phyloP scores from a whole-genome alignment of 1,140 invertebrate genomes.

The Aradophagus sp. region DNA sequence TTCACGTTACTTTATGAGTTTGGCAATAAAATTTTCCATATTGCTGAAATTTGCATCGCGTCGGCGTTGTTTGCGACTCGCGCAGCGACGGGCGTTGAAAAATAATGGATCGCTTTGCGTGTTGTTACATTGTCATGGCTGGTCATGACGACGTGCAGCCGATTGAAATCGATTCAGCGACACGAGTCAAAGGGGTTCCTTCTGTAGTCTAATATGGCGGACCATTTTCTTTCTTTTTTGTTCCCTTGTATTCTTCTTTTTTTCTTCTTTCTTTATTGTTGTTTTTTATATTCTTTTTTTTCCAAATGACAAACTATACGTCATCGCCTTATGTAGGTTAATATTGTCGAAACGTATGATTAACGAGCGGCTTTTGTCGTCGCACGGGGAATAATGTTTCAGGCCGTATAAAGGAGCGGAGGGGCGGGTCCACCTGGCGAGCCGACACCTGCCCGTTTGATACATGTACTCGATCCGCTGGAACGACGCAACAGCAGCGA shows the following conservation, averaged over 20 bases:
- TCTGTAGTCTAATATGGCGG: conserved; percentile 1
- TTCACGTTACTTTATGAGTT: conserved; percentile 37
- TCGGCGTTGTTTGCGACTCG: conserved; percentile 17
- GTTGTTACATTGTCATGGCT: too few species aligned
- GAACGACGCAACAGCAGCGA: conserved; percentile 22
- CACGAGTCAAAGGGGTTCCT: conserved; percentile 22
- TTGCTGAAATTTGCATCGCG: conserved; percentile 31
- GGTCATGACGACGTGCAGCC: background rate
- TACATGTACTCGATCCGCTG: conserved; percentile 31
- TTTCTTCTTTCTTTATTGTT: too few species aligned
- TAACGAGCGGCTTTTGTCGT: conserved; percentile 49
- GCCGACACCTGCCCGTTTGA: conserved; percentile 48
- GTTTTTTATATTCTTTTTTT: too few species aligned
- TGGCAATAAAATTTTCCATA: conserved; percentile 40
- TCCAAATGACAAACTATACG: conserved; percentile 15
- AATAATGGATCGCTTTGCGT: too few species aligned
- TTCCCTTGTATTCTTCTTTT: too few species aligned
- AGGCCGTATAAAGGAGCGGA: conserved; percentile 28
- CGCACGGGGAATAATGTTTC: conserved; percentile 14
- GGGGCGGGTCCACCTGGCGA: conserved; percentile 45
- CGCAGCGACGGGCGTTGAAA: conserved; percentile 8
- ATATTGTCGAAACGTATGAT: conserved; percentile 56
- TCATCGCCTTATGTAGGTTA: conserved; percentile 46
- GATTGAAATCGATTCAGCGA: conserved; percentile 10
- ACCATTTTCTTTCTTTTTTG: conserved; percentile 20